These are phyloP conservation scores for Platycnemis pennipes DNA, from an alignment of 2,888 invertebrate genomes.

Conservation along the genomic window DNA sequence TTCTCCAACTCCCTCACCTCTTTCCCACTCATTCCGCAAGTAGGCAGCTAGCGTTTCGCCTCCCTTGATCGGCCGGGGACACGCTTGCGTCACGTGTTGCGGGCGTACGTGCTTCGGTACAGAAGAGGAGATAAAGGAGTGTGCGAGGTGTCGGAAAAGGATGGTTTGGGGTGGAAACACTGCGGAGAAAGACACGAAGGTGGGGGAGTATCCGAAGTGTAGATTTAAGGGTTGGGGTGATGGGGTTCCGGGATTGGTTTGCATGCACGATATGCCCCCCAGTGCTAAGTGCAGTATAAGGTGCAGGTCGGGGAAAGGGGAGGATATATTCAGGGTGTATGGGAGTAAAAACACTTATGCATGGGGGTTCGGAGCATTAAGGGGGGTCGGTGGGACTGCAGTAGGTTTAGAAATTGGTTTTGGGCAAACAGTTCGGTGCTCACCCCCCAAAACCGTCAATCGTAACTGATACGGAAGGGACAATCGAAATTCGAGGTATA, in stretches of 20 bases:
- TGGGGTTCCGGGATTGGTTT: too few species aligned
- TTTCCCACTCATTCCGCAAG: background rate
- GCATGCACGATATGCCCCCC: too few species aligned
- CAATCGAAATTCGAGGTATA: background rate
- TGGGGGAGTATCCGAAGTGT: background rate
- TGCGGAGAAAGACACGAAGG: background rate
- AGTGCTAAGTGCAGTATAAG: too few species aligned
- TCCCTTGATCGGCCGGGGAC: conserved; percentile 28
- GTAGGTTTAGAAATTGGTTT: conserved; percentile 59
- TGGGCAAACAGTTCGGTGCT: background rate
- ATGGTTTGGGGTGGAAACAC: background rate
- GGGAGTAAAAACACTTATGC: too few species aligned
- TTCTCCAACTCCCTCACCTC: background rate
- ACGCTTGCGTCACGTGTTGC: conserved; percentile 57
- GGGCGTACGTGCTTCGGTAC: background rate
- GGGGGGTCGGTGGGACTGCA: background rate
- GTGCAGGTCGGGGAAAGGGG: too few species aligned
- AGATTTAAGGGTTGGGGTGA: background rate
- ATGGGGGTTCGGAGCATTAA: too few species aligned
- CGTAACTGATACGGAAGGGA: conserved; percentile 19
- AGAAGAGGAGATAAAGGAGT: conserved; percentile 4
- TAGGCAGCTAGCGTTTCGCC: background rate
- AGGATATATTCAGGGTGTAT: too few species aligned
- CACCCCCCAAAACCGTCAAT: conserved; percentile 23
- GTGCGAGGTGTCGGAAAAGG: background rate